Conservation (phyloP, 2,888 invertebrate genomes). For the Ypsolopha sequella region DNA sequence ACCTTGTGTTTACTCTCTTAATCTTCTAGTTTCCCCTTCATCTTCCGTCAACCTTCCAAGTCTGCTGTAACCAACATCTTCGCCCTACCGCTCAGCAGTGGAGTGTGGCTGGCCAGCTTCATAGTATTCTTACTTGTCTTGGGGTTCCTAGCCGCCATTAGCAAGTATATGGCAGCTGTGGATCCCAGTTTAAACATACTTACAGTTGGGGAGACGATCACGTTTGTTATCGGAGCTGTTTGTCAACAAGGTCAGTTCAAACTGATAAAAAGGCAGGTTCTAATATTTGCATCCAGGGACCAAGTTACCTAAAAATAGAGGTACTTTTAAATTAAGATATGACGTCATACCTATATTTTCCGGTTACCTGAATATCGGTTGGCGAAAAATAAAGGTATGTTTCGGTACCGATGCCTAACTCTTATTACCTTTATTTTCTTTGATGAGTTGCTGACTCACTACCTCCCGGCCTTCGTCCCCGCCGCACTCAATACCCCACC, state of each 20-base stretch:
- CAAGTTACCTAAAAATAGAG: too few relatives aligned
- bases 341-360: too few relatives aligned
- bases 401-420: too few relatives aligned
- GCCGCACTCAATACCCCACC: too few relatives aligned
- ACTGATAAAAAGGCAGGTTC: too few relatives aligned
- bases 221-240: constrained; percentile 68
- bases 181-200: constrained; percentile 19
- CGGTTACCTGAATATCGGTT: neutral
- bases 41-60: constrained; percentile 73
- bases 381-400: too few relatives aligned
- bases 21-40: constrained; percentile 54
- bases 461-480: too few relatives aligned
- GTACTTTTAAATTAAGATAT: too few relatives aligned
- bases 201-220: constrained; percentile 51
- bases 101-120: constrained; percentile 64
- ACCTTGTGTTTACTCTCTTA: neutral
- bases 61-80: constrained; percentile 74
- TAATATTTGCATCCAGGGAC: too few relatives aligned
- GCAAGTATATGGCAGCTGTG: constrained; percentile 8
- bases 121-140: constrained; percentile 20
- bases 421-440: too few relatives aligned
- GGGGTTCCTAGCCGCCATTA: constrained; percentile 21
- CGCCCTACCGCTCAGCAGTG: constrained; percentile 66
- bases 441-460: too few relatives aligned
- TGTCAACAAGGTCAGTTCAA: constrained; percentile 69